Evolutionary conservation across 2,113 vertebrate genomes (phyloP).

Genomic region (Ptychochromis oligacanthus): DNA sequence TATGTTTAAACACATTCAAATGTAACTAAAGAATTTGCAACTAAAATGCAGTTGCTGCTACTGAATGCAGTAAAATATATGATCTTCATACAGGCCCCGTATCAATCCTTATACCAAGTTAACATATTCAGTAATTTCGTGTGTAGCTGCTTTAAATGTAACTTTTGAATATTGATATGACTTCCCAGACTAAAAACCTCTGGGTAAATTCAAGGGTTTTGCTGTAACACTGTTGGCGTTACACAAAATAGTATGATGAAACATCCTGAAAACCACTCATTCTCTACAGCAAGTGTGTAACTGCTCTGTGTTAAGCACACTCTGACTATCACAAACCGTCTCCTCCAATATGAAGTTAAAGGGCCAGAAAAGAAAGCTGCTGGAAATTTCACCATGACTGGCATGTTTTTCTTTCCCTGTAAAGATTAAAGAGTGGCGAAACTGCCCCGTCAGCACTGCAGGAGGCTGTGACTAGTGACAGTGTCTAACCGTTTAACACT

Average conservation of each 20-base stretch:
- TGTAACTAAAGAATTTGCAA: background rate
- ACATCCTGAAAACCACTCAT: constrained; percentile 38
- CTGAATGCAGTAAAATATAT: background rate
- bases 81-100: too few species aligned
- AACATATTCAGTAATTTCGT: background rate
- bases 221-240: background rate
- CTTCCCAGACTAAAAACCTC: background rate
- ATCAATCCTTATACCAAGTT: too few species aligned
- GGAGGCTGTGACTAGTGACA: constrained; percentile 41
- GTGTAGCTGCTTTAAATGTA: background rate
- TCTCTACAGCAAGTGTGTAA: constrained; percentile 23
- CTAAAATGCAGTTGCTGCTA: background rate
- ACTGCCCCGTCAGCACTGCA: constrained; percentile 49
- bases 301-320: background rate
- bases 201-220: background rate
- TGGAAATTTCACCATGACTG: constrained; percentile 2
- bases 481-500: constrained; percentile 47
- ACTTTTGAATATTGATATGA: background rate
- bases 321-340: constrained; percentile 26
- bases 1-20: too few species aligned
- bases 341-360: background rate
- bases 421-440: constrained; percentile 53
- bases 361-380: background rate
- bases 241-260: constrained; percentile 49
- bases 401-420: constrained; percentile 7